Percentiles rank a stretch among this genome's conserved stretches.
These are phyloP conservation scores for Marmota flaviventris DNA, from an alignment of 2,113 vertebrate genomes.

Conservation along the genomic window DNA sequence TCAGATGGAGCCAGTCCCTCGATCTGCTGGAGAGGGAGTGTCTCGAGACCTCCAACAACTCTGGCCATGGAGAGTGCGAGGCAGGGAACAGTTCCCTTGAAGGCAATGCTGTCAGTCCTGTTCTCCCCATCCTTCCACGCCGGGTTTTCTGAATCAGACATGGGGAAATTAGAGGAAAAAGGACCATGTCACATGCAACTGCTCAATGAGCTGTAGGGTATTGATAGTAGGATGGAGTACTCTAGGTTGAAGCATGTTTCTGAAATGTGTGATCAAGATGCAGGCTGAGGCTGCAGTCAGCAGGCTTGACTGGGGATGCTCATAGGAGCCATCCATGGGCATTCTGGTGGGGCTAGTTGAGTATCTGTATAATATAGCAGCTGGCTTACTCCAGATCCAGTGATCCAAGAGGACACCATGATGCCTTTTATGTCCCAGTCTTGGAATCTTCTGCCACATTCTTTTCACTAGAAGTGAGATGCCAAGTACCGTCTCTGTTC, in stretches of 20 bases:
- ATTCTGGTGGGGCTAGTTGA: neutral
- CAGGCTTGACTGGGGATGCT: neutral
- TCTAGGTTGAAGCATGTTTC: neutral
- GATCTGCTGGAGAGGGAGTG: neutral
- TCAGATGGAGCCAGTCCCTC: too few relatives aligned
- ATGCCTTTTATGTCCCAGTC: neutral
- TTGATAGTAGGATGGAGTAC: neutral
- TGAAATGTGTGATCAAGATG: neutral
- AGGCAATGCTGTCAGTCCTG: fast-evolving
- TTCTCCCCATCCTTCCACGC: too few relatives aligned
- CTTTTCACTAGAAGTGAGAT: neutral
- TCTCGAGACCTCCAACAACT: neutral
- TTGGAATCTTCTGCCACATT: neutral
- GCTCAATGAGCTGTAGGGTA: neutral
- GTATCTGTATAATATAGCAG: neutral
- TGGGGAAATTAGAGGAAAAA: neutral
- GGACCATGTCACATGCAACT: neutral
- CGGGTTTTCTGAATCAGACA: neutral
- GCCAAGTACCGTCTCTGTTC: too few relatives aligned
- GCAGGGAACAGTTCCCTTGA: fast-evolving
- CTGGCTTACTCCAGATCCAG: neutral
- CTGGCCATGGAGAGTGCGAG: too few relatives aligned
- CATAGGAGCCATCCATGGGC: fast-evolving
- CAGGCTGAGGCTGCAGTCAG: neutral
- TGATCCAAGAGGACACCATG: neutral